A percentile compares a stretch with the other conserved stretches of the same genome.
Conservation (phyloP, 2,113 vertebrate genomes). For the Empidonax alnorum region DNA sequence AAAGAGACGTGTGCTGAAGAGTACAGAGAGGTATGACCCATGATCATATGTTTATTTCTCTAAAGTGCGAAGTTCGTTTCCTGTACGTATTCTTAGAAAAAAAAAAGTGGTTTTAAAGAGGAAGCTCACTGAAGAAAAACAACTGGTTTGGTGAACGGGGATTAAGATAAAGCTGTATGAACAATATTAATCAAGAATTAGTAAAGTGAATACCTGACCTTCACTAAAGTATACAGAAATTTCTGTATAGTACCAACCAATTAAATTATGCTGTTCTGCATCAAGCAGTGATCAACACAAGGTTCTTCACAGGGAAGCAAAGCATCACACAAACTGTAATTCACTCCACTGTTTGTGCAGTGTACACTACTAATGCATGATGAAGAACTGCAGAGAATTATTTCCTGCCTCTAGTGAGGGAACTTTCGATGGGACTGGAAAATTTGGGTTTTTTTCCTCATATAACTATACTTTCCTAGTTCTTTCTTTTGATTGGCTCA, state of each 20-base stretch:
- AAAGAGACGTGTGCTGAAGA: background rate
- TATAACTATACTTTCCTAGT: background rate
- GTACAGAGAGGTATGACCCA: background rate
- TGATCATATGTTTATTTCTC: background rate
- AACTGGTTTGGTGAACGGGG: background rate
- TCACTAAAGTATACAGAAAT: background rate
- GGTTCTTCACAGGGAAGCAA: background rate
- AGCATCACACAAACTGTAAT: background rate
- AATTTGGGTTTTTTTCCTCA: background rate
- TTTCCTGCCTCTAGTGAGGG: background rate
- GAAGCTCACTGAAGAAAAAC: background rate
- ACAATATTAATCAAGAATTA: background rate
- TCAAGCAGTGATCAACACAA: background rate
- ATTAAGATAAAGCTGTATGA: background rate
- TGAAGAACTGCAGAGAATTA: background rate
- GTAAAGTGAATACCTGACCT: background rate
- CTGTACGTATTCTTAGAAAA: accelerated
- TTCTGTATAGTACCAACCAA: accelerated
- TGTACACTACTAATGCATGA: background rate
- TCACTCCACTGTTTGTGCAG: background rate
- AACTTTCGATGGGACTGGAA: background rate
- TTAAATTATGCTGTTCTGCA: background rate
- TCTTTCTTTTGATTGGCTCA: background rate
- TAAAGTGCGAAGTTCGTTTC: background rate
- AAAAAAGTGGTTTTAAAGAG: background rate